Base-by-base conservation (phyloP, 2,888 invertebrate species). In the Papilio protenor region DNA sequence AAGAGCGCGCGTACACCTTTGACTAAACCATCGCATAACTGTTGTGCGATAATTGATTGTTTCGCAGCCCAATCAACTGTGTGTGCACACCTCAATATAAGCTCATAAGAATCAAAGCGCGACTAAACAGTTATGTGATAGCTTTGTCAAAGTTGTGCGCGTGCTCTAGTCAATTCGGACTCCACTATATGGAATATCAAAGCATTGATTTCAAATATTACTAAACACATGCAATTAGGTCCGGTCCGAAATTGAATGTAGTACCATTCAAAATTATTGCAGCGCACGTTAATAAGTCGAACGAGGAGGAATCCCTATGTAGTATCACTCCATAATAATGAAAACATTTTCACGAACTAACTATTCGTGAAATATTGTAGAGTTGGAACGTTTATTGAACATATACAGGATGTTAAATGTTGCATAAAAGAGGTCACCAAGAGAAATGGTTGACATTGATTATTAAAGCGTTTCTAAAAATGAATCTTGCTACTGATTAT, bases 181-280 rank as follows among this genome's bases (percentile, higher is more conserved):
- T 59, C 33, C n/a, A 55, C n/a, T 18, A 8, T 8, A n/a, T 2
- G 55, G 18, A 1, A 18, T 12, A 47, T 47, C 14, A 47, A 21
- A 1, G 3, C 27, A 59, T 1, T 5, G 4, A 3, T 0, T 27
- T 59, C 59, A 59, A 61, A 61, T 61, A 61, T 61, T 8, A 23
- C 59, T 14, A 11, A 40, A 40, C 2, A 40, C 33, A 16, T 18
- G 18, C 64, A 64, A n/a, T n/a, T 14, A 14, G 5, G 2, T 33
- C 18, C 64, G 64, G n/a, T 66, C 21, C n/a, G 40, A 45, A 66
- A 66, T 66, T 45, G n/a, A 64, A 40, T 64, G 33, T 21, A 66
- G 40, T 66, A 66, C 10, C 66, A 45, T 64, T n/a, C n/a, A 64
- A n/a, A 33, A 10, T 64, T 40, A n/a, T 66, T 66, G 66, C 66